phyloP scores from a whole-genome alignment of 2,797 vertebrate genomes.

The Phrynocephalus forsythii region DNA sequence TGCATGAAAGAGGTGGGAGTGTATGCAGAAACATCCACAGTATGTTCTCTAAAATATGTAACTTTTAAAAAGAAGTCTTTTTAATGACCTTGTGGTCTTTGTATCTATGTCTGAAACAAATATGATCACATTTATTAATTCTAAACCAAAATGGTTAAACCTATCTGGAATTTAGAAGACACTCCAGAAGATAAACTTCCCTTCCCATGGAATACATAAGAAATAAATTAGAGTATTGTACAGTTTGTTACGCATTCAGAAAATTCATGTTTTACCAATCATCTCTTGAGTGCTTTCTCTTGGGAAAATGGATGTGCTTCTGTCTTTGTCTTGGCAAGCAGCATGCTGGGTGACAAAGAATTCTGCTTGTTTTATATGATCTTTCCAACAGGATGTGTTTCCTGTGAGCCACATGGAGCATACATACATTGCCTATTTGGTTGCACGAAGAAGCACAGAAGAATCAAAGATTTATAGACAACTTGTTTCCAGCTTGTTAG shows the following conservation, averaged over 20 bases:
- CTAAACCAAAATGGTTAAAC: not conserved
- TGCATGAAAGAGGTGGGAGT: not conserved
- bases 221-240: not conserved
- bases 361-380: slow-evolving; percentile 9
- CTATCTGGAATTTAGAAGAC: not conserved
- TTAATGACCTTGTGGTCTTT: not conserved
- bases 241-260: not conserved
- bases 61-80: not conserved
- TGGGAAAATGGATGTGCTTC: not conserved
- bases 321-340: not conserved
- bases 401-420: too few species aligned
- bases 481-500: not conserved
- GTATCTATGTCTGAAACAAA: not conserved
- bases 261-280: not conserved
- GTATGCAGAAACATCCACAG: slow-evolving; percentile 4
- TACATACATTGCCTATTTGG: not conserved
- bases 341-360: not conserved
- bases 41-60: slow-evolving; percentile 22
- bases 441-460: not conserved
- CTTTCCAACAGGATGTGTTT: not conserved
- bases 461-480: not conserved
- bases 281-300: not conserved
- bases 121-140: not conserved
- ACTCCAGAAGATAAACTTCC: not conserved
- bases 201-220: not conserved